Evolutionary conservation across 2,888 invertebrate species (phyloP).

Genomic region (Dryomyza anilis): DNA sequence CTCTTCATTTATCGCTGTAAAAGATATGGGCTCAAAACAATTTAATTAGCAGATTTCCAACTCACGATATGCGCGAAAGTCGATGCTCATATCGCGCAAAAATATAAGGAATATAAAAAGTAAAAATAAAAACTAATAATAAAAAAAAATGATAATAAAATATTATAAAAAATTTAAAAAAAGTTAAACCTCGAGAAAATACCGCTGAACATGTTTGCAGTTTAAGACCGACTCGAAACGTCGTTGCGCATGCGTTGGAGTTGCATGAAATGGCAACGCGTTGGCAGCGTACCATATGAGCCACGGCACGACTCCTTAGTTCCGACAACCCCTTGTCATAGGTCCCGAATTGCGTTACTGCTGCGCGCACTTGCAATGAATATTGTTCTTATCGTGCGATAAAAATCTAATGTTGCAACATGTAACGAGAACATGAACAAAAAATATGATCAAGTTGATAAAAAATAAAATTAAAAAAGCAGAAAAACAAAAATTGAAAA

Average conservation of each 20-base stretch:
- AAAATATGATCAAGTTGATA: background rate
- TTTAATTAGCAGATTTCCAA: slow-evolving; percentile 19
- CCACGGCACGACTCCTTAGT: background rate
- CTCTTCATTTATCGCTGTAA: too few species aligned
- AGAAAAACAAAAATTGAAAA: background rate
- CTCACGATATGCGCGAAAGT: background rate
- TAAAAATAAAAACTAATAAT: too few species aligned
- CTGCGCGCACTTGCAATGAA: slow-evolving; percentile 23
- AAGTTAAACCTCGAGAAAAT: too few species aligned
- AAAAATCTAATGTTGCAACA: slow-evolving; percentile 22
- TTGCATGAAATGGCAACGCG: background rate
- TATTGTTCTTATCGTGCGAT: slow-evolving; percentile 23
- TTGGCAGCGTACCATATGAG: background rate
- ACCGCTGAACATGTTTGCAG: background rate
- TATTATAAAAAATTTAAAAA: too few species aligned
- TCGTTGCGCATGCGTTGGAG: slow-evolving; percentile 14
- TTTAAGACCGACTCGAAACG: background rate
- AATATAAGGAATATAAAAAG: too few species aligned
- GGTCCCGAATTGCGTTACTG: background rate
- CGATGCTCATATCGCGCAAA: too few species aligned
- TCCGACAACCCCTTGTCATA: background rate
- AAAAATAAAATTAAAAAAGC: too few species aligned
- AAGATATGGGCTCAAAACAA: background rate
- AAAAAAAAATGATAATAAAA: too few species aligned
- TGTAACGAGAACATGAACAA: background rate